Percentiles rank a stretch among this genome's conserved stretches.
These are phyloP conservation scores for Cyclina sinensis DNA, from an alignment of 1,140 invertebrate species.

Conservation along the genomic window DNA sequence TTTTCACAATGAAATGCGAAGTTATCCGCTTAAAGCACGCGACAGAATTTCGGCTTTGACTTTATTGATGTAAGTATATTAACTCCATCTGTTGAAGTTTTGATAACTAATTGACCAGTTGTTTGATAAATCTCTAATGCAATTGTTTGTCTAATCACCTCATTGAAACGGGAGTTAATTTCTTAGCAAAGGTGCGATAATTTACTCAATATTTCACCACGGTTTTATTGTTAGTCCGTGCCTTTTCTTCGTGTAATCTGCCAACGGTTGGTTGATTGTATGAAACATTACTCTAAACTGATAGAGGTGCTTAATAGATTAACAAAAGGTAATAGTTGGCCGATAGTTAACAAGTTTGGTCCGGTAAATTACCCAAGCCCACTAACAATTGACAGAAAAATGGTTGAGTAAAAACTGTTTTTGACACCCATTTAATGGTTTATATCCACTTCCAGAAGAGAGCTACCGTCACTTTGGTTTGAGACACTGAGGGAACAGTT, in stretches of 20 bases:
- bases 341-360: constrained; percentile 55
- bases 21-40: constrained; percentile 28
- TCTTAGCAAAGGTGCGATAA: constrained; percentile 33
- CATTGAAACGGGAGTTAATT: constrained; percentile 49
- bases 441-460: not conserved
- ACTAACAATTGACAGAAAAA: constrained; percentile 45
- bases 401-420: constrained; percentile 52
- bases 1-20: constrained; percentile 38
- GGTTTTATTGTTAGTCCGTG: constrained; percentile 22
- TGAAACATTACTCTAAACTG: constrained; percentile 49
- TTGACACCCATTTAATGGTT: constrained; percentile 36
- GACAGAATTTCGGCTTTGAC: constrained; percentile 18
- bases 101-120: constrained; percentile 60
- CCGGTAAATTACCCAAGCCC: constrained; percentile 62
- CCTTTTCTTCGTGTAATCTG: constrained; percentile 36
- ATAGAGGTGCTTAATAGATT: constrained; percentile 19
- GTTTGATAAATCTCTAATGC: constrained; percentile 33
- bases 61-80: constrained; percentile 40
- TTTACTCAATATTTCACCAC: constrained; percentile 50
- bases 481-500: not conserved
- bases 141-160: constrained; percentile 62
- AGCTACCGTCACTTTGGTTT: not conserved
- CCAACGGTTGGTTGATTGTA: constrained; percentile 37
- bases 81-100: constrained; percentile 51
- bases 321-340: constrained; percentile 1